Evolutionary conservation across 2,113 vertebrate genomes (phyloP).

Genomic region (Sterrhoptilus dennistouni): DNA sequence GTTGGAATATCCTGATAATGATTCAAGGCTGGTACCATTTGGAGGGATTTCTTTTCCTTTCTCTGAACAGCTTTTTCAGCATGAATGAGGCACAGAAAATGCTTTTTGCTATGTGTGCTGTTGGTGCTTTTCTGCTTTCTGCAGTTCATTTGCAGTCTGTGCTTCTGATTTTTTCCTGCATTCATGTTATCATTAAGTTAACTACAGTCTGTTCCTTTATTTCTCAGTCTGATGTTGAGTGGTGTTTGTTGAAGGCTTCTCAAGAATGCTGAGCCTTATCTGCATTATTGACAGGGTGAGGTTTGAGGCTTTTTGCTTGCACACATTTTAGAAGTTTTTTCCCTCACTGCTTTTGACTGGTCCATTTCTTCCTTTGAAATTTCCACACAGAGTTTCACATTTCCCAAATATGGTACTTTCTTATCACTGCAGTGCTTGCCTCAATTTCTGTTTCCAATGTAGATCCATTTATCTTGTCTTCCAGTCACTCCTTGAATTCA

Average conservation of each 20-base stretch:
- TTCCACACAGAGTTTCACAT: background rate
- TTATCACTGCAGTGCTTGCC: background rate
- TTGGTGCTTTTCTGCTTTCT: constrained; percentile 21
- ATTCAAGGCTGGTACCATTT: background rate
- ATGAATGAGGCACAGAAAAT: constrained; percentile 12
- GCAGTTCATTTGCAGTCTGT: constrained; percentile 33
- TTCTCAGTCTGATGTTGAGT: constrained; percentile 10
- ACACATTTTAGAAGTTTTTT: background rate
- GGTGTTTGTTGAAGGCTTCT: background rate
- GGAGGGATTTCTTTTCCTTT: background rate
- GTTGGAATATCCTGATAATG: background rate
- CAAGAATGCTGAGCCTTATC: constrained; percentile 35
- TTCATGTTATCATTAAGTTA: constrained; percentile 52
- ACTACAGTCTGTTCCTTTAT: constrained; percentile 6
- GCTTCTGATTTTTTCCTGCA: constrained; percentile 51
- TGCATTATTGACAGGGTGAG: background rate
- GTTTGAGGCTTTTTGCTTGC: background rate
- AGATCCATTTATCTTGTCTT: background rate
- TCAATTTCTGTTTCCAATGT: background rate
- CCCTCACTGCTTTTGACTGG: background rate
- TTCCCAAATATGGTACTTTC: background rate
- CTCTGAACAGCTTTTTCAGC: constrained; percentile 16
- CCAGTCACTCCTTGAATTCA: background rate
- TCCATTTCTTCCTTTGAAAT: background rate
- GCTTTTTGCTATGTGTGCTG: background rate